Base-by-base conservation (phyloP, 2,797 vertebrate species). In the Odontamblyopus rebecca region DNA sequence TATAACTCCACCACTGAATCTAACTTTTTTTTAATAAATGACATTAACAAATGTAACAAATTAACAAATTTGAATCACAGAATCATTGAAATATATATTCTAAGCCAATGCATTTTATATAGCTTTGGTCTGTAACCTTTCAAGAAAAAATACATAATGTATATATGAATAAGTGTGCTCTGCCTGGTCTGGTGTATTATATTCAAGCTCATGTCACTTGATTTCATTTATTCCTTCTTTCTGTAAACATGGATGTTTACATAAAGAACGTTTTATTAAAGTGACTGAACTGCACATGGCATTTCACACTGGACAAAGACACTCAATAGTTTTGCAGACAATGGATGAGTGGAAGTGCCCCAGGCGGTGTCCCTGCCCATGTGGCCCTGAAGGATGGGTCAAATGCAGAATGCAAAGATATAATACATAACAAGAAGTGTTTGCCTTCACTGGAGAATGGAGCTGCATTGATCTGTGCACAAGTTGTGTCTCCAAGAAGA, bases 221-320 rank as follows among this genome's bases (percentile, higher is more conserved):
- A 12, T 32, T 30, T 30, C 29, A 3, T 61, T 18, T 61, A 7
- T 35, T 32, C 6, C 6, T 32, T 6, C n/a, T 38, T 62, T 6
- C 4, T 44, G 16, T 23, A 12, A 64, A 23, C 8, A 62, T 3
- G 1, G 2, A 44, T 64, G 61, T 23, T 23, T 44, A 44, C n/a
- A 64, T 64, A 64, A 44, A 15, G 5, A 41, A 48, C 26, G n/a
- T 29, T 65, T 50, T 8, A 65, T 29, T 50, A 26, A 48, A 41
- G 38, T 12, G 38, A 26, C 61, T 64, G 35, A 50, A 27, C 23
- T 65, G 63, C 4, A 29, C 16, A 29, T 27, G 12, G 12, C 63
- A 50, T 48, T 65, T 50, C 27, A 65, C n/a, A 23, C 54, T 67
- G 73, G 73, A 82, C 80, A 4, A 70, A 74, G 84, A 72, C 66